Evolutionary conservation across 2,797 vertebrate genomes (phyloP).

Genomic region (Ciconia nigra): DNA sequence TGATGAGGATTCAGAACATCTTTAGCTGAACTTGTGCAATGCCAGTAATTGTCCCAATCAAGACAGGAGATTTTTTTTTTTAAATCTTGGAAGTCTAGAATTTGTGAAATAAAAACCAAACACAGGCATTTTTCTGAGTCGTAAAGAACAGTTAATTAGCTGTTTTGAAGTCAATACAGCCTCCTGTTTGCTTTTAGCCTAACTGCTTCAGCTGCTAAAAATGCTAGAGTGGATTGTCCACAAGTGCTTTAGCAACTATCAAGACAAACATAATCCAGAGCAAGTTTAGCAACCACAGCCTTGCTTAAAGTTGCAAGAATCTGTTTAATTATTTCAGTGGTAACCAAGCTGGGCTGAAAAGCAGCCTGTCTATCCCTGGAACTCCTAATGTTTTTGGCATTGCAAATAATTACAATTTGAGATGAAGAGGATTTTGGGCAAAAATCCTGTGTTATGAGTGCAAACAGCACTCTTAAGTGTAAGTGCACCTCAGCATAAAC

Average conservation of each 20-base stretch:
- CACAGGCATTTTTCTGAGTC: neutral
- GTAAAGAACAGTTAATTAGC: neutral
- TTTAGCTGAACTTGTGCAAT: neutral
- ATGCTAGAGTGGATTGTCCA: neutral
- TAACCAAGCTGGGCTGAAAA: neutral
- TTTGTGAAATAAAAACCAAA: neutral
- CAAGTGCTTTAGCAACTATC: neutral
- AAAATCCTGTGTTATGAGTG: neutral
- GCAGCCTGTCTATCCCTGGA: neutral
- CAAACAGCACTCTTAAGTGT: neutral
- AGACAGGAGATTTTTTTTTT: neutral
- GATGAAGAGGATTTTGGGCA: neutral
- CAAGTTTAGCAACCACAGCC: neutral
- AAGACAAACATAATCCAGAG: neutral
- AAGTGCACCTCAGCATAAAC: neutral
- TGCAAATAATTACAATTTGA: neutral
- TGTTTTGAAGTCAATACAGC: neutral
- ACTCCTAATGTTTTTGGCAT: neutral
- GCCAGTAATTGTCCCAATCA: neutral
- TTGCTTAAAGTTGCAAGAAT: conserved; percentile 10
- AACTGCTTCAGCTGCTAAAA: neutral
- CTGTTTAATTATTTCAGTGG: neutral
- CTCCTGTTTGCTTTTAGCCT: neutral
- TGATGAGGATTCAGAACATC: neutral
- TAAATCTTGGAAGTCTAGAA: neutral